Conservation (phyloP, 2,113 vertebrate species). For the Serilophus lunatus region DNA sequence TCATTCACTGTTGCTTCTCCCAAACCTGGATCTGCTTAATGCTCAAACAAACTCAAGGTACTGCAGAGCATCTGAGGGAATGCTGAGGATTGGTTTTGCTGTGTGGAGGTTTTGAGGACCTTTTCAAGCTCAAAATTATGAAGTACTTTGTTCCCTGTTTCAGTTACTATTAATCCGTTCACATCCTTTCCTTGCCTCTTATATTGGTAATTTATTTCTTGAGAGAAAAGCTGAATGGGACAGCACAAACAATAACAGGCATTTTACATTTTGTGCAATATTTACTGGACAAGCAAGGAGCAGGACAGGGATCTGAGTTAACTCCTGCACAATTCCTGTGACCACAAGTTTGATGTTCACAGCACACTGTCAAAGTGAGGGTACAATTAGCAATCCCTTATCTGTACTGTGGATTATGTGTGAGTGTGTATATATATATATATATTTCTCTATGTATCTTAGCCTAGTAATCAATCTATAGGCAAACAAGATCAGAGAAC, state of each 20-base stretch:
- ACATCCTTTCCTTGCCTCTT: neutral
- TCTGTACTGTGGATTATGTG: neutral
- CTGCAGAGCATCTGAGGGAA: neutral
- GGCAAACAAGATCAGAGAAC: too few relatives aligned
- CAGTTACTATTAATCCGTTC: neutral
- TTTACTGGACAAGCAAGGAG: neutral
- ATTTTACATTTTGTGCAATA: too few relatives aligned
- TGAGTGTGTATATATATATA: accelerated
- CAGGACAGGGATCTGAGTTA: neutral
- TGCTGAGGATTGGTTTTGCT: neutral
- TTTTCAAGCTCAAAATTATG: neutral
- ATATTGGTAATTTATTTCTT: neutral
- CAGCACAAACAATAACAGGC: neutral
- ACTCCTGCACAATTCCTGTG: neutral
- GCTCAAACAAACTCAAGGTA: neutral
- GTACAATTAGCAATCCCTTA: neutral
- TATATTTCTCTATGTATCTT: neutral
- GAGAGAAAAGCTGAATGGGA: neutral
- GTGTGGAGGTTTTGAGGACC: neutral
- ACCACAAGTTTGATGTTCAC: neutral
- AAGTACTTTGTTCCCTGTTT: neutral
- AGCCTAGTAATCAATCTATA: neutral
- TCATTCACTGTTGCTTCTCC: neutral
- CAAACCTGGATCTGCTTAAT: neutral
- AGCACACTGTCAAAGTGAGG: too few relatives aligned